A percentile compares a stretch with the other conserved stretches of the same genome.
Evolutionary conservation across 2,797 vertebrate species (phyloP).

Genomic region (Pseudochirops corinnae): DNA sequence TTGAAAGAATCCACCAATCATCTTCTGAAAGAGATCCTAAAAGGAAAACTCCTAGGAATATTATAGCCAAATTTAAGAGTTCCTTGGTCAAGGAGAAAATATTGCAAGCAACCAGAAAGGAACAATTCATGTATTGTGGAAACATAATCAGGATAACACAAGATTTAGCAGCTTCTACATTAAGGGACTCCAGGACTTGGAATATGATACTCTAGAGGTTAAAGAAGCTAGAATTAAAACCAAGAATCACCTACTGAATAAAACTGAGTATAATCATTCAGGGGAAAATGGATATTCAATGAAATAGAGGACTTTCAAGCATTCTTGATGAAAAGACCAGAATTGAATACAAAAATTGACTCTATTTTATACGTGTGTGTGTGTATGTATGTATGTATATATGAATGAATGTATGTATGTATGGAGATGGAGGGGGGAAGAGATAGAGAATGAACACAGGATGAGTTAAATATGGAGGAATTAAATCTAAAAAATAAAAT

Average conservation of each 20-base stretch:
- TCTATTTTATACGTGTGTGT: no score
- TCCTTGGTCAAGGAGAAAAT: not conserved
- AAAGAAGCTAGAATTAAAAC: not conserved
- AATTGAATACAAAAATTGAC: not conserved
- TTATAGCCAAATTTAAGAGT: not conserved
- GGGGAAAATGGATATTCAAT: not conserved
- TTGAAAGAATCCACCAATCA: not conserved
- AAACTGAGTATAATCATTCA: not conserved
- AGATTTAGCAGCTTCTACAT: not conserved
- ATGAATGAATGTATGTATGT: no score
- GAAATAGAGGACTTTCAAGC: not conserved
- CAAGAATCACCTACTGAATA: not conserved
- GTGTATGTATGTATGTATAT: no score
- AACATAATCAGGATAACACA: not conserved
- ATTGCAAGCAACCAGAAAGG: not conserved
- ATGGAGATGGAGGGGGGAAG: no score
- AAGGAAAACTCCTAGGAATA: not conserved
- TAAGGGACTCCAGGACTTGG: not conserved
- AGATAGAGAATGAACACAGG: no score
- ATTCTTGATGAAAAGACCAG: not conserved
- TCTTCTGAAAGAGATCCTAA: not conserved
- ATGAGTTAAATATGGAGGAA: no score
- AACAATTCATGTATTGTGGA: not conserved
- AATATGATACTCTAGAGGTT: not conserved
- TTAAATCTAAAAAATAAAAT: no score